Evolutionary conservation across 2,113 vertebrate genomes (phyloP), one percentile per base, ranked within the genome.

Genomic region (Anhinga rufa): DNA sequence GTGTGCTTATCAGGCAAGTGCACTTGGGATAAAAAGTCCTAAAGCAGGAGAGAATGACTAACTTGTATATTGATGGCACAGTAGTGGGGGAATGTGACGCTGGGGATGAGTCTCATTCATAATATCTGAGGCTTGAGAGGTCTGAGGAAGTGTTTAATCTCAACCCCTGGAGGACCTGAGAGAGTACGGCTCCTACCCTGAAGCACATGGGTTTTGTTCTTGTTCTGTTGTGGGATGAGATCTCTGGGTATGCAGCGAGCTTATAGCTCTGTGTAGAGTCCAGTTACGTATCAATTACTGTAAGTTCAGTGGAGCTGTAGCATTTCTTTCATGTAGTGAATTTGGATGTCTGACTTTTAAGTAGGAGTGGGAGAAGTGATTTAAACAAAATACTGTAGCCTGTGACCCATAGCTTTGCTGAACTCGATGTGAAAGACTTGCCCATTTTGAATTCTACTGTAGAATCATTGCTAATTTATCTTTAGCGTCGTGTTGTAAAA

Each of bases 261-360:
- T 61, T 3, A 1, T 69, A 70, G 66, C 31, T 90, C 57, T 66
- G 29, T 48, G 32, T 65, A 38, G 36, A 81, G 17, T 54, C 49
- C 20, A 6, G 8, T 46, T 79, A 17, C 2, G 0, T 42, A 14
- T 19, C 9, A 69, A 12, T 82, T 86, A 46, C 40, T 58, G 22
- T 32, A 70, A 49, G 44, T 86, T 94, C 92, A 82, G 0, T 46
- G 76, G 29, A 93, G 82, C 34, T 78, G 29, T 14, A 51, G 42
- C 46, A 25, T 83, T 86, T 65, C 75, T 83, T 68, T 86, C 22
- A 77, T 82, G 51, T 55, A 61, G 46, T 54, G 66, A 62, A 38
- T 95, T 62, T 74, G 68, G 48, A 75, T 86, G 62, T 55, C 68
- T 94, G 85, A 94, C 90, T 97, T 96, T 88, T 86, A 94, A 97